phyloP scores from a whole-genome alignment of 2,888 invertebrate genomes.

The Perithous albicinctus region DNA sequence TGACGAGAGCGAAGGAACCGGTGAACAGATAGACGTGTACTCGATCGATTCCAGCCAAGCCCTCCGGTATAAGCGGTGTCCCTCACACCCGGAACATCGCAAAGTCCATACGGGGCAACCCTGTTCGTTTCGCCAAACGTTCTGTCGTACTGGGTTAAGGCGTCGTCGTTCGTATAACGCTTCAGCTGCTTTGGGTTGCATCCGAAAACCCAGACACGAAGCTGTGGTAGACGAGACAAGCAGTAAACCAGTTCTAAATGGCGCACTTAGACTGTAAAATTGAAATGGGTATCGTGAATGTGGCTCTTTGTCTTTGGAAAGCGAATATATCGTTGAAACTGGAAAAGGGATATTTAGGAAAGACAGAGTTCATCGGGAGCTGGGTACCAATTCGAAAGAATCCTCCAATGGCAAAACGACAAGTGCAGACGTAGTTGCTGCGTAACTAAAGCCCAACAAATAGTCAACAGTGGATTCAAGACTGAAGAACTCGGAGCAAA shows the following conservation, averaged over 20 bases:
- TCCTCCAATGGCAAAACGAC: background rate
- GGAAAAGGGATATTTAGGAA: background rate
- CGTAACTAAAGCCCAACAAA: background rate
- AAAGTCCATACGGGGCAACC: constrained; percentile 31
- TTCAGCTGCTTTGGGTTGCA: constrained; percentile 11
- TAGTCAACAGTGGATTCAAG: background rate
- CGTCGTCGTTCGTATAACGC: constrained; percentile 16
- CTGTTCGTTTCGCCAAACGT: constrained; percentile 48
- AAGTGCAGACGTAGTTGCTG: background rate
- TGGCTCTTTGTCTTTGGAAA: constrained; percentile 27
- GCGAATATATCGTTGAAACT: background rate
- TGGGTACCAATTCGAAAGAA: background rate
- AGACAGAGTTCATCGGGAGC: background rate
- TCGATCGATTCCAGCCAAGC: constrained; percentile 61
- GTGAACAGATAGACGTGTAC: constrained; percentile 60
- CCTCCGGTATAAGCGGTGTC: constrained; percentile 47
- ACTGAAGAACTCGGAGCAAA: background rate
- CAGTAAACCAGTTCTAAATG: constrained; percentile 54
- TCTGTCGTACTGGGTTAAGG: constrained; percentile 28
- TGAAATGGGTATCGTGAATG: constrained; percentile 33
- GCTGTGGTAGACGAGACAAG: constrained; percentile 55
- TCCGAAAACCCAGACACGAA: constrained; percentile 51
- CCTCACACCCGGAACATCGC: constrained; percentile 41
- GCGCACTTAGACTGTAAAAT: constrained; percentile 44
- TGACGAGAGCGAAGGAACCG: constrained; percentile 57